Evolutionary conservation across 2,888 invertebrate species (phyloP).

Genomic region (Hypsopygia costalis): DNA sequence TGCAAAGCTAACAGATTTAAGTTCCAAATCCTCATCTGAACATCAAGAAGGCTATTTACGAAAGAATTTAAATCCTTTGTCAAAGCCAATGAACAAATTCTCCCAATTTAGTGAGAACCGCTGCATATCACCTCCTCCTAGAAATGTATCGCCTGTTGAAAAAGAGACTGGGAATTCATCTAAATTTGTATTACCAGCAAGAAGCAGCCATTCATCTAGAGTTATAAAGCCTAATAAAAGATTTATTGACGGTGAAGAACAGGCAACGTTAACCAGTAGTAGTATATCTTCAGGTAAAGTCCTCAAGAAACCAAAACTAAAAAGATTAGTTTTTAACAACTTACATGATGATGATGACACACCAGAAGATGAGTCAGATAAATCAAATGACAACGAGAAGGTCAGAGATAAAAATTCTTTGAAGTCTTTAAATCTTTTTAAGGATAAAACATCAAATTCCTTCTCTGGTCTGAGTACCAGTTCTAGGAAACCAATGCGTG

Average conservation of each 20-base stretch:
- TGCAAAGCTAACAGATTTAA: constrained; percentile 82
- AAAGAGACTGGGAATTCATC: constrained; percentile 52
- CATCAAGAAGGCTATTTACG: constrained; percentile 70
- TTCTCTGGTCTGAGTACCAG: constrained; percentile 54
- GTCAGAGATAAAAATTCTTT: constrained; percentile 46
- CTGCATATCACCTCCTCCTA: constrained; percentile 71
- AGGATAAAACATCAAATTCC: constrained; percentile 66
- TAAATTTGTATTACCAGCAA: constrained; percentile 88
- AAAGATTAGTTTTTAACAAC: constrained; percentile 69
- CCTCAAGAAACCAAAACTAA: constrained; percentile 72
- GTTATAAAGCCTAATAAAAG: constrained; percentile 94
- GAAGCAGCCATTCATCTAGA: constrained; percentile 91
- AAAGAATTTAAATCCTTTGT: constrained; percentile 69
- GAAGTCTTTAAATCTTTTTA: constrained; percentile 60
- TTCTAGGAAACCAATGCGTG: constrained; percentile 50
- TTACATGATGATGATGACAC: constrained; percentile 53
- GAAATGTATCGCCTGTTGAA: constrained; percentile 59
- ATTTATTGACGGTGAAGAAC: constrained; percentile 86
- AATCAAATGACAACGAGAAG: constrained; percentile 51
- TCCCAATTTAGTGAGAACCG: constrained; percentile 67
- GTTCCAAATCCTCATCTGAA: constrained; percentile 78
- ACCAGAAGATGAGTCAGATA: constrained; percentile 51
- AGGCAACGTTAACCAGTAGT: constrained; percentile 40
- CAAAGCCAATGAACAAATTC: constrained; percentile 70
- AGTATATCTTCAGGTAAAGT: constrained; percentile 58